Base-by-base conservation (phyloP, 2,797 vertebrate genomes). In the Limosa lapponica region DNA sequence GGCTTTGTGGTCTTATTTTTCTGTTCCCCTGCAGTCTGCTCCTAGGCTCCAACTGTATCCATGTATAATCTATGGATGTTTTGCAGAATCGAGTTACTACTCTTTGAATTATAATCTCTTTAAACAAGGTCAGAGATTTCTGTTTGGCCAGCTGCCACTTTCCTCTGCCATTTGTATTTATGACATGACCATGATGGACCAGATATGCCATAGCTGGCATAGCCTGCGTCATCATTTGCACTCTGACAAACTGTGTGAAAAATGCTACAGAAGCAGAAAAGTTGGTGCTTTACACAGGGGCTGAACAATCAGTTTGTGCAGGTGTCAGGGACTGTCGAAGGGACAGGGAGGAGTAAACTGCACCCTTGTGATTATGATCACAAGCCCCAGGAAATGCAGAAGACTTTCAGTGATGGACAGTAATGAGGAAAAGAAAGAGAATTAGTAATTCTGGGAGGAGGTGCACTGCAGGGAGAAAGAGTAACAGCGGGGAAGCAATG, bases 71-170 rank as follows among this genome's bases (percentile, higher is more conserved):
- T 84, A 27, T 46, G 54, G 32, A 13, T 80, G 41, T 27, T 92
- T 82, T 85, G 65, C 89, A 91, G 84, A 94, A 89, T 48, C 14
- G 13, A 92, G 51, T 83, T 51, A 92, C 62, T 82, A 34, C 49
- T 72, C 82, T 86, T 88, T 94, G 77, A 92, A 83, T 94, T 84
- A 78, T 51, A 89, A 52, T 73, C 46, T 65, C 59, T 89, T 77
- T 80, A 93, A 92, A 87, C 27, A 34, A 61, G 64, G 43, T 82
- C 57, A 80, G 27, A 92, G 59, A 85, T 85, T 95, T 96, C 90
- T 93, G 37, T 57, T 91, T 96, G 93, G 87, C 94, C 66, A 90
- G 59, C 34, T 90, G 87, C 83, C 88, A 91, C 70, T 75, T 96
- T 80, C 22, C 36, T 82, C 52, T 59, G 30, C 72, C 43, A 16